Evolutionary conservation across 2,797 vertebrate species (phyloP).

Genomic region (Tadarida brasiliensis): DNA sequence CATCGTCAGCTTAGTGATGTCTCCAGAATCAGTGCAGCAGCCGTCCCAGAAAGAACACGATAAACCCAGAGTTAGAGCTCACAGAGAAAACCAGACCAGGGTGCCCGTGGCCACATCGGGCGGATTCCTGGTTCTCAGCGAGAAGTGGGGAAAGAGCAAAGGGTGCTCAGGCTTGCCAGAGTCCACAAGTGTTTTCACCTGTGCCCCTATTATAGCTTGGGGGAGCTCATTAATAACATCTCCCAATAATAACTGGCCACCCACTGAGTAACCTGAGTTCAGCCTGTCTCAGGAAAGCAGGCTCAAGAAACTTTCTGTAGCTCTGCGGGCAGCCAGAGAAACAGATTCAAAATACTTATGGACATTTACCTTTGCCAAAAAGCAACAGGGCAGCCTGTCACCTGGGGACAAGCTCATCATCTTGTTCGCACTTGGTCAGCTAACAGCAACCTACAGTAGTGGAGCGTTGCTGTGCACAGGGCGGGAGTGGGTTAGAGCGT

Average conservation of each 20-base stretch:
- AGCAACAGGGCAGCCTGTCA: neutral
- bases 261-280: neutral
- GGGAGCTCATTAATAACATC: neutral
- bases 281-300: neutral
- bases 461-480: neutral
- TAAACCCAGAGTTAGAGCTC: neutral
- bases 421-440: neutral
- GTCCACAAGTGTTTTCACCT: neutral
- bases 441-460: constrained; percentile 34
- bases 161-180: neutral
- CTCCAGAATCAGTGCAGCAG: neutral
- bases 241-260: neutral
- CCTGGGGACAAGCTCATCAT: neutral
- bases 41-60: neutral
- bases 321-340: constrained; percentile 13
- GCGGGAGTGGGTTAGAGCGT: constrained; percentile 62
- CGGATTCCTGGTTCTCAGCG: neutral
- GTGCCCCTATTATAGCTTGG: neutral
- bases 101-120: neutral
- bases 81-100: constrained; percentile 10
- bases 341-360: constrained; percentile 26
- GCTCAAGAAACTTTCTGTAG: neutral
- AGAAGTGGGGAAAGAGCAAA: neutral
- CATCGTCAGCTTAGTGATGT: too few species aligned
- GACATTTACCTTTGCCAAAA: constrained; percentile 56